phyloP scores from a whole-genome alignment of 2,113 vertebrate genomes.

The Falcunculus frontatus region DNA sequence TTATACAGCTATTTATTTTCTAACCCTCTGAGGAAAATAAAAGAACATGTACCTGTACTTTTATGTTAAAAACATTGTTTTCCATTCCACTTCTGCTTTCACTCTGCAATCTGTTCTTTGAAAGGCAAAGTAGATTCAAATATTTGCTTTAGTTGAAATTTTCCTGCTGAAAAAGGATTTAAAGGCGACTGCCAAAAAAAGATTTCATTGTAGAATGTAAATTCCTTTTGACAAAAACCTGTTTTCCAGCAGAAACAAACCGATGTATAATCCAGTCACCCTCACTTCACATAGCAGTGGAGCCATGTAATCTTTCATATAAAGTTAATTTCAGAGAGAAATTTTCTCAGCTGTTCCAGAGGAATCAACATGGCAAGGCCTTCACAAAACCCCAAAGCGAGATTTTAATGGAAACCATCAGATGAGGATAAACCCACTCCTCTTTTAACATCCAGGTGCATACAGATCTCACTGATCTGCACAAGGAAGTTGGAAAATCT shows the following conservation, averaged over 20 bases:
- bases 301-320: background rate
- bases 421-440: background rate
- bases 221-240: background rate
- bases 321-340: background rate
- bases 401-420: background rate
- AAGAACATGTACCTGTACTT: background rate
- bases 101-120: background rate
- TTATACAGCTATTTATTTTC: slow-evolving; percentile 17
- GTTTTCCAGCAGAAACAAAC: background rate
- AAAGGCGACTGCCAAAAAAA: background rate
- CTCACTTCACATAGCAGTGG: background rate
- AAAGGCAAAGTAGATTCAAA: background rate
- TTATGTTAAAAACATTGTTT: background rate
- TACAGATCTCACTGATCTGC: background rate
- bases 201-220: background rate
- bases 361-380: background rate
- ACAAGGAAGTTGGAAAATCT: background rate
- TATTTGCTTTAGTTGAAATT: background rate
- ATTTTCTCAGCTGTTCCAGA: background rate
- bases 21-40: background rate
- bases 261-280: rapidly evolving
- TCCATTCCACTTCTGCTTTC: background rate
- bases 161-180: background rate
- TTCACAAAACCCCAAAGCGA: background rate
- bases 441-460: background rate